Percentiles rank a stretch among this genome's conserved stretches.
phyloP scores from a whole-genome alignment of 1,140 invertebrate species.

The Ectropis grisescens region DNA sequence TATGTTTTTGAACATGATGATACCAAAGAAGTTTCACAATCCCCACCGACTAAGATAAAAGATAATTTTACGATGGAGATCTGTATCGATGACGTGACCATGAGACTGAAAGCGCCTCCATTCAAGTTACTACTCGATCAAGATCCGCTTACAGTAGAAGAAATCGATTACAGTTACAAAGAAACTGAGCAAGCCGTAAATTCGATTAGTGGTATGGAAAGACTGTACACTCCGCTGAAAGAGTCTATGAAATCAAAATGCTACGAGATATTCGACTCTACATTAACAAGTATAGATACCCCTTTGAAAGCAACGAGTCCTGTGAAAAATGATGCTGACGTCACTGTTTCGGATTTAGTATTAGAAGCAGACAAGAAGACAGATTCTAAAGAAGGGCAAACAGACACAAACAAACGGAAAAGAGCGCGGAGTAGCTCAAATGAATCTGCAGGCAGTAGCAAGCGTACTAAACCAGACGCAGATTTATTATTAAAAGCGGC shows the following conservation, averaged over 20 bases:
- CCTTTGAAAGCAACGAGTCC: slow-evolving; percentile 38
- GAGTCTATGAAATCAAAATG: slow-evolving; percentile 29
- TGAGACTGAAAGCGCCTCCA: slow-evolving; percentile 38
- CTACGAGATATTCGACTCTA: slow-evolving; percentile 54
- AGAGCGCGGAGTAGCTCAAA: slow-evolving; percentile 27
- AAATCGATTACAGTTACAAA: slow-evolving; percentile 15
- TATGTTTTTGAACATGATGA: slow-evolving; percentile 25
- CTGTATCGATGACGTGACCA: slow-evolving; percentile 47
- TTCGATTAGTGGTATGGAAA: slow-evolving; percentile 37
- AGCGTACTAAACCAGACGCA: slow-evolving; percentile 38
- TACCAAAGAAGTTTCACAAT: slow-evolving; percentile 12
- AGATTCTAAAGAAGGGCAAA: slow-evolving; percentile 33
- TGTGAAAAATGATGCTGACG: too few relatives aligned
- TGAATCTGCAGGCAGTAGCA: slow-evolving; percentile 26
- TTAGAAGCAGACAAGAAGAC: slow-evolving; percentile 44
- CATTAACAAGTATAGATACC: slow-evolving; percentile 52
- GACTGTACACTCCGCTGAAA: slow-evolving; percentile 50
- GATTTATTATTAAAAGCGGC: slow-evolving; percentile 43
- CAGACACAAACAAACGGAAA: slow-evolving; percentile 41
- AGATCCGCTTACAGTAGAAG: slow-evolving; percentile 11
- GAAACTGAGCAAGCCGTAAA: slow-evolving; percentile 36
- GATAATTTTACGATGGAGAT: slow-evolving; percentile 54
- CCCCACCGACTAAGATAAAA: slow-evolving; percentile 32
- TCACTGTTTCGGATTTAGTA: slow-evolving; percentile 28
- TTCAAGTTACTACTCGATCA: slow-evolving; percentile 28